Evolutionary conservation across 2,797 vertebrate genomes (phyloP).

Genomic region (Ispidina picta): DNA sequence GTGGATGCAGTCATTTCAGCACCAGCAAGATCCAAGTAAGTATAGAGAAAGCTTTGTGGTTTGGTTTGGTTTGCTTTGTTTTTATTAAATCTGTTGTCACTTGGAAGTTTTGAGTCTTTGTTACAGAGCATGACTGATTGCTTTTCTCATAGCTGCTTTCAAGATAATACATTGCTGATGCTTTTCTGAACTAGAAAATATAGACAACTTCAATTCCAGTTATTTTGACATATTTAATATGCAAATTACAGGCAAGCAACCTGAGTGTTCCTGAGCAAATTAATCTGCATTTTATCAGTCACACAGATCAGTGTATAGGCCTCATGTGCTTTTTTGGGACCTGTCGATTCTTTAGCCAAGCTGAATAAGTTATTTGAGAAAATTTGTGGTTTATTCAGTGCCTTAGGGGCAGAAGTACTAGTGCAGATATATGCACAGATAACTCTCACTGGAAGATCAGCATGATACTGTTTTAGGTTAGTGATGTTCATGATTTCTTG

Average conservation of each 20-base stretch:
- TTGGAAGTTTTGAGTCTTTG: background rate
- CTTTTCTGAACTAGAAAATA: background rate
- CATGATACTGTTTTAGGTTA: background rate
- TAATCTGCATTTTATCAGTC: background rate
- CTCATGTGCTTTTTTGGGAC: background rate
- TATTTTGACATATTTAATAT: background rate
- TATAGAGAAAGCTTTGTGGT: slow-evolving; percentile 46
- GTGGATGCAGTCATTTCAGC: slow-evolving; percentile 99
- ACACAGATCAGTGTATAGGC: background rate
- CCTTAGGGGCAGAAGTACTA: background rate
- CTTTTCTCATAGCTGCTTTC: background rate
- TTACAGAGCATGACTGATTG: background rate
- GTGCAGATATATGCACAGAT: background rate
- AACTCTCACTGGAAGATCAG: background rate
- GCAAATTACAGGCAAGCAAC: background rate
- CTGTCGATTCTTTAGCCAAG: background rate
- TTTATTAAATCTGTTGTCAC: background rate
- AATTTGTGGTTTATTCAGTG: background rate
- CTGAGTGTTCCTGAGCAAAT: background rate
- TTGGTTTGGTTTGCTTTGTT: background rate
- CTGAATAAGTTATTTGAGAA: background rate
- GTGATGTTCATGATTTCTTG: background rate
- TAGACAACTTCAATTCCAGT: background rate
- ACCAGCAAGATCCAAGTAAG: slow-evolving; percentile 98
- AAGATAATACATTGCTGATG: background rate